Conservation (phyloP, 1,140 invertebrate species). For the Lasioglossum baleicum region DNA sequence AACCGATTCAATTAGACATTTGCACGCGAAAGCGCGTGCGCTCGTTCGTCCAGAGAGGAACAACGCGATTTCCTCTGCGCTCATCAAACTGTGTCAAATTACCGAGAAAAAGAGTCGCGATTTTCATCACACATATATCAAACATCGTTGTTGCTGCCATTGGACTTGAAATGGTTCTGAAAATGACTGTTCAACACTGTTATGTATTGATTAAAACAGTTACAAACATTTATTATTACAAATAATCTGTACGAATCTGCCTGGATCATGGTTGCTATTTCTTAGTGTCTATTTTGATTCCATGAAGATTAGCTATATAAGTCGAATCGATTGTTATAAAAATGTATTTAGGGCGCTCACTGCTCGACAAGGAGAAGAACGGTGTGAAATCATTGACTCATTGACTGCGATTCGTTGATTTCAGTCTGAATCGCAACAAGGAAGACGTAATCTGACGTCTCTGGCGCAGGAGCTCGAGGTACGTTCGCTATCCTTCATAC, state of each 20-base stretch:
- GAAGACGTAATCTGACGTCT: constrained; percentile 62
- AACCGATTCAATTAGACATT: not conserved
- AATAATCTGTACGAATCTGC: too few relatives aligned
- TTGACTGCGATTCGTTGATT: constrained; percentile 51
- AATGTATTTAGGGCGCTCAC: too few relatives aligned
- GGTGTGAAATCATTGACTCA: not conserved
- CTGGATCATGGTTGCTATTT: too few relatives aligned
- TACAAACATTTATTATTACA: too few relatives aligned
- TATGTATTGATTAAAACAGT: too few relatives aligned
- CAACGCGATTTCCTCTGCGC: not conserved
- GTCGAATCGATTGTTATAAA: too few relatives aligned
- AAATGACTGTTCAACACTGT: too few relatives aligned
- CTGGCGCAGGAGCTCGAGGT: constrained; percentile 57
- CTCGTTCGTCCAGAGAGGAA: not conserved
- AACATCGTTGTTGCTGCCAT: too few relatives aligned
- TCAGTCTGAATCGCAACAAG: constrained; percentile 50
- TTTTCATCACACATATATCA: not conserved
- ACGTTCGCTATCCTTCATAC: constrained; percentile 7
- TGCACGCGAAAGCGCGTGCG: not conserved
- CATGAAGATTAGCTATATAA: too few relatives aligned
- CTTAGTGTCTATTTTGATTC: too few relatives aligned
- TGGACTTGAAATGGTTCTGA: too few relatives aligned
- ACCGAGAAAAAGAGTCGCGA: not conserved
- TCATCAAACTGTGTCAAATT: not conserved
- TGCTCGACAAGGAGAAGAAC: not conserved